Evolutionary conservation across 2,113 vertebrate genomes (phyloP), one percentile per base, ranked within the genome.

Genomic region (Callopanchax toddi): DNA sequence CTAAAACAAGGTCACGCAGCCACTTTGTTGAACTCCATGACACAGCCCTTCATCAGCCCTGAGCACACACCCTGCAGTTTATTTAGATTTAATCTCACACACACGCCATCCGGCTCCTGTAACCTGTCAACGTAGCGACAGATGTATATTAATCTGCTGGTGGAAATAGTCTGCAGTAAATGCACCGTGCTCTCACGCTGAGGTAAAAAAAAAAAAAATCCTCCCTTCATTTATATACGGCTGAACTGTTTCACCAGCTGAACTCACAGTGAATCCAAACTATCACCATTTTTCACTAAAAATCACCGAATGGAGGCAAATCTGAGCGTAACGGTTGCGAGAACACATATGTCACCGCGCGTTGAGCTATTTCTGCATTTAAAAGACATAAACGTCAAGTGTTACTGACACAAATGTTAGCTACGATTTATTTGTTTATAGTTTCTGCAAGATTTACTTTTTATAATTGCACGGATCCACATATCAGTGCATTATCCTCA

Each of bases 101-200:
- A 32, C 18, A 32, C 48, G 43, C 48, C 22, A 29, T 50, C 36
- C 36, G 8, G n/a, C 60, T 43, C 13, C 60, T 43, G 37, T 11
- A 64, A 42, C 32, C 23, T 64, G 60, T 64, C 49, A 43, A 49
- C 3, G 8, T 23, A 34, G 29, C 25, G 45, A 23, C 61, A 44
- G 40, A 54, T 34, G 50, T 54, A 23, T 34, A 65, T 65, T 54
- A 65, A 65, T 54, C 50, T 44, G 26, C 50, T 3, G 18, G 39
- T 36, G 61, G 43, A 65, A 65, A 44, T 45, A 54, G 40, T 44
- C 50, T 26, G 6, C 61, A 53, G 50, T 39, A 22, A 22, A 44
- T 44, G 49, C 25, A 23, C 15, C 21, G 1, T 26, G 34, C 21
- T 36, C 60, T 57, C 57, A 20, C 11, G 20, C 9, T 34, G 20